phyloP scores from a whole-genome alignment of 2,113 vertebrate species.

The Cavia aperea region DNA sequence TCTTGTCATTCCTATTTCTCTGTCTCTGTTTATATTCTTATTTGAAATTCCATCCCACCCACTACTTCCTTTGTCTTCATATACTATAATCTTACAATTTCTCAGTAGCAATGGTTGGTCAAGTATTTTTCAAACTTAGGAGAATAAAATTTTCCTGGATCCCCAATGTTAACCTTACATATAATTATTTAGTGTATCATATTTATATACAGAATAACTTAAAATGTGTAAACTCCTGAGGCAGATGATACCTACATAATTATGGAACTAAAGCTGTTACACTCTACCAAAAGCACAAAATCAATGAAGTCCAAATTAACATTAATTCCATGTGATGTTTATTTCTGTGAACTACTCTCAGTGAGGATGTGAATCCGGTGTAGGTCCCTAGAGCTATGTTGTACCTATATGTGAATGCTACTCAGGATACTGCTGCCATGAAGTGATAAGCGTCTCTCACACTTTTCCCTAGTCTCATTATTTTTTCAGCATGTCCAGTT shows the following conservation, averaged over 20 bases:
- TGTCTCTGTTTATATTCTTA: neutral
- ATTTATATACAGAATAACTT: constrained; percentile 11
- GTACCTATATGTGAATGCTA: neutral
- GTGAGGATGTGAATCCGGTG: neutral
- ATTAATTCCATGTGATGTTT: neutral
- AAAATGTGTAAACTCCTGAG: neutral
- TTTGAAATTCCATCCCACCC: neutral
- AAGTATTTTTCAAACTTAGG: constrained; percentile 26
- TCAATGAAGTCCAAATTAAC: neutral
- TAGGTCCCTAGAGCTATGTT: neutral
- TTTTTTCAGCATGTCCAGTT: neutral
- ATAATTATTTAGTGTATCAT: neutral
- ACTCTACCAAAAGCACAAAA: neutral
- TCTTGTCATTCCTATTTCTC: neutral
- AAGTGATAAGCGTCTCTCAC: neutral
- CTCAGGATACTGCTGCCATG: neutral
- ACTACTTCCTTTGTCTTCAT: neutral
- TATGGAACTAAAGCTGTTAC: neutral
- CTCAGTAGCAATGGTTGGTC: neutral
- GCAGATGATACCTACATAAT: neutral
- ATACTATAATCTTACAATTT: neutral
- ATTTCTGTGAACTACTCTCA: neutral
- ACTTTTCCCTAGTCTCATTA: neutral
- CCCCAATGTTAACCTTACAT: neutral
- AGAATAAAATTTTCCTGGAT: neutral